phyloP scores from a whole-genome alignment of 2,797 vertebrate species.

The Xerus rutilus region DNA sequence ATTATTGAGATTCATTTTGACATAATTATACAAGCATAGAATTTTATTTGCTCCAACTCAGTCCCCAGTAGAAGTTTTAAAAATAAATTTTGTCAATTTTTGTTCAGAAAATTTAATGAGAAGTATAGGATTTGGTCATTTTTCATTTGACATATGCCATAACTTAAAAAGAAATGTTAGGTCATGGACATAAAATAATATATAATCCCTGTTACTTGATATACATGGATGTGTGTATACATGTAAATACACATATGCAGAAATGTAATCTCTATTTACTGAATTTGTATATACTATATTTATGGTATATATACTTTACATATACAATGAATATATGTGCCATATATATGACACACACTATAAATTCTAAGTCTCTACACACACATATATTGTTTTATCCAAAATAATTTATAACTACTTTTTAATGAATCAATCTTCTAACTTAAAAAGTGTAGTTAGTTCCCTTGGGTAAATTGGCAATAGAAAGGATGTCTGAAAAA shows the following conservation, averaged over 20 bases:
- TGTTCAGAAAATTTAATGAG: not conserved
- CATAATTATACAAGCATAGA: no score
- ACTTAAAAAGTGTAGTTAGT: not conserved
- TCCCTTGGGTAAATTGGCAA: not conserved
- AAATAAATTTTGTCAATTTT: not conserved
- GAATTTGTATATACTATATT: not conserved
- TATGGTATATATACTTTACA: not conserved
- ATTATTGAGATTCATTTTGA: no score
- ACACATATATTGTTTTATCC: not conserved
- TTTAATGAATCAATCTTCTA: not conserved
- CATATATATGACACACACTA: not conserved
- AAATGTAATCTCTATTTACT: not conserved
- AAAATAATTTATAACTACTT: constrained; percentile 20
- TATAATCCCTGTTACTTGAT: not conserved
- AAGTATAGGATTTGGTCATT: not conserved
- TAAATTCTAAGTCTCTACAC: not conserved
- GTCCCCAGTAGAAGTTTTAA: no score
- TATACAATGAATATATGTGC: not conserved
- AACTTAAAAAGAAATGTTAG: not conserved
- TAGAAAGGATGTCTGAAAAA: constrained; percentile 14
- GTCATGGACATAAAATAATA: not conserved
- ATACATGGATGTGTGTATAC: not conserved
- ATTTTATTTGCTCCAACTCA: no score
- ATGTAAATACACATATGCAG: not conserved
- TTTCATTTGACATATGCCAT: not conserved